Base-by-base conservation (phyloP, 1,140 invertebrate genomes). In the Hirudo medicinalis region DNA sequence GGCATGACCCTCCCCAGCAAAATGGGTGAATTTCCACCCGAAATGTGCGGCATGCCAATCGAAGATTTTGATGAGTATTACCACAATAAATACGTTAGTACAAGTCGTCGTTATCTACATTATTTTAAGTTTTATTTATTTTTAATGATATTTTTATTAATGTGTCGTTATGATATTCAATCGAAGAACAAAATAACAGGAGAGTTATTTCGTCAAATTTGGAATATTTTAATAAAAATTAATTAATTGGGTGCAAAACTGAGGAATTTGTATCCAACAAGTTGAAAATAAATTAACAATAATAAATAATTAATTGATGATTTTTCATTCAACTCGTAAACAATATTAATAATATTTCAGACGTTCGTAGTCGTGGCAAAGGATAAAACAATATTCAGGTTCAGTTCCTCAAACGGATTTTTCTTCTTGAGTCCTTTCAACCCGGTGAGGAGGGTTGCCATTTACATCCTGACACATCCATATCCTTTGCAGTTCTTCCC, bases 311-410 rank as follows among this genome's bases (percentile, higher is more conserved):
- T 6, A 36, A 2, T 36, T 36, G 32, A n/a, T n/a, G n/a, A n/a
- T n/a, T n/a, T n/a, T n/a, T n/a, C 32, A 3, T 36, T 36, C 32
- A 36, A 36, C 32, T 36, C 32, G 32, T 3, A 3, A 36, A 36
- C 6, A 36, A 36, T 36, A 49, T 8, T 49, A 15, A 49, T 49
- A 49, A 49, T 80, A 86, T 77, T 88, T 71, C 87, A 97, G 94
- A 96, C 93, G 81, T 97, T 97, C 86, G 90, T 95, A 86, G 94
- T 98, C 79, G 87, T 98, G 84, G 96, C 91, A 86, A 95, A 90
- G 87, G 93, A 94, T 85, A 94, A 92, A 87, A 92, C 94, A 85
- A 95, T 97, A 86, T 97, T 93, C 87, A 88, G 94, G 84, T 98
- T 97, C 87, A 94, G 91, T 85, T 92, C 94, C 79, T 93, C 91